Conservation (phyloP, 2,113 vertebrate genomes). For the Trochalopteron elliotii region DNA sequence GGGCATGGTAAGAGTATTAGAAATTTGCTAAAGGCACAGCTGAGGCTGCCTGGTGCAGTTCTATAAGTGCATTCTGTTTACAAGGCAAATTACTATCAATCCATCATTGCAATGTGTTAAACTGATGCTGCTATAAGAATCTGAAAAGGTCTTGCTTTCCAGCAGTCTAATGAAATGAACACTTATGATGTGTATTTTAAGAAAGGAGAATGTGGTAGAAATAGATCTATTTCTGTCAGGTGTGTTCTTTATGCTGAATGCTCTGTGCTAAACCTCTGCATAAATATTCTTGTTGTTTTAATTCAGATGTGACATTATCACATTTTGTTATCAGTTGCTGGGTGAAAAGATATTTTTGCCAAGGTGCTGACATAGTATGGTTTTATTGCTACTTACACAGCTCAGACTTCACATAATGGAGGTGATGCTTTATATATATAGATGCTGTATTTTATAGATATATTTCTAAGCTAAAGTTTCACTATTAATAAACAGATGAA, state of each 20-base stretch:
- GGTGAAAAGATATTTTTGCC: neutral
- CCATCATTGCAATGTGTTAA: neutral
- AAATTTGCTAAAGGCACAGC: neutral
- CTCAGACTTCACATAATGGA: neutral
- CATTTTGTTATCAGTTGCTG: neutral
- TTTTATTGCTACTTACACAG: neutral
- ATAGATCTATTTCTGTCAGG: neutral
- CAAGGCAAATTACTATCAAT: slow-evolving; percentile 28
- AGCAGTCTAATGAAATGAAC: slow-evolving; percentile 1
- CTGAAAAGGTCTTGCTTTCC: neutral
- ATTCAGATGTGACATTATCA: neutral
- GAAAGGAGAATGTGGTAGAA: neutral
- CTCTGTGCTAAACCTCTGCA: neutral
- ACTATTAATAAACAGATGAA: slow-evolving; percentile 5
- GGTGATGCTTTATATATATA: neutral
- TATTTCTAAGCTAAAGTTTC: neutral
- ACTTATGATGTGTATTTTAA: neutral
- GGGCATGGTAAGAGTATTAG: neutral
- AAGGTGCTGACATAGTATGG: neutral
- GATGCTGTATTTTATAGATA: neutral
- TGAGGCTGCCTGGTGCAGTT: neutral
- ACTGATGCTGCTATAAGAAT: neutral
- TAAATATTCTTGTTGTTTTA: slow-evolving; percentile 2
- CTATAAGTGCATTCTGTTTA: neutral
- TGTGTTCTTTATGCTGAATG: neutral